Base-by-base conservation (phyloP, 1,140 invertebrate species). In the Adelges cooleyi region DNA sequence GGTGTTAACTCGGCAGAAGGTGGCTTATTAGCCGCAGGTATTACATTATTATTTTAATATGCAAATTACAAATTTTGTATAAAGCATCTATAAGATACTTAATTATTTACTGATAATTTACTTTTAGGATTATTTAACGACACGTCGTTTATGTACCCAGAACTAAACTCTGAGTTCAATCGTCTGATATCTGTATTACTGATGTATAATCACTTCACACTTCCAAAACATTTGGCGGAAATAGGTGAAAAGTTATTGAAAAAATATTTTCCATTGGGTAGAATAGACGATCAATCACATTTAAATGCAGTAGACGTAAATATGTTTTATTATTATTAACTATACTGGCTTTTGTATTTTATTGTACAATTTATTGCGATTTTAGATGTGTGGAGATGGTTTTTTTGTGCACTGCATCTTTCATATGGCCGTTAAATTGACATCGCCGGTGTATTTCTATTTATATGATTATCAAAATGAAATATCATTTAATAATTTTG, bases 1-100 rank as follows among this genome's bases (percentile, higher is more conserved):
- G 67, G 67, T 13, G 52, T 49, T 4, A 67, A 65, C 9, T 33
- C 23, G 2, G 51, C 15, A 15, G 67, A 67, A 40, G 67, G 67
- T 0, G 22, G 27, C 2, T 15, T 67, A 3, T 46, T 29, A 11
- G 33, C 38, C 11, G 15, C 42, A 17, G 11, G 65, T 66, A 13
- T n/a, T n/a, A n/a, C 20, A 38, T 56, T 1, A 23, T 2, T 4
- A 27, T 17, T 52, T 27, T 1, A 52, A 27, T 44, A 44, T 17
- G 40, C 8, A 33, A 33, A 6, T 33, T 33, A 11, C n/a, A n/a
- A n/a, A n/a, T 33, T 33, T 33, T 33, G 5, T 33, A 33, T 6
- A 33, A 6, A 33, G 11, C 11, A 33, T 33, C 5, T 33, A 33
- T 11, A 6, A 6, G 29, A 33, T 33, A 33, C 5, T 33, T 5